Evolutionary conservation across 2,888 invertebrate species (phyloP).

Genomic region (Tinea semifulvella): DNA sequence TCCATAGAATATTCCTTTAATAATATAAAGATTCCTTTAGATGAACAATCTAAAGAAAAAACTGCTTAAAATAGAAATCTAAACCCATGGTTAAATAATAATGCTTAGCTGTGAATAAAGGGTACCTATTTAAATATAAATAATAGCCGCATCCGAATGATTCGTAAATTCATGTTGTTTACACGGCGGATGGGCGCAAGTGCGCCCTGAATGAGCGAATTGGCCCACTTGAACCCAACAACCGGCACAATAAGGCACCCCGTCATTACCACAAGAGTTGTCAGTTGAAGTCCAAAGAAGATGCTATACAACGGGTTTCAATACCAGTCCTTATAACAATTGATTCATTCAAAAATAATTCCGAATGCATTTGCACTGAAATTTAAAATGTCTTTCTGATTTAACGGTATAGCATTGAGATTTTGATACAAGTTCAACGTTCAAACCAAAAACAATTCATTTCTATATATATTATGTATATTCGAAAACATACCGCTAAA

Average conservation of each 20-base stretch:
- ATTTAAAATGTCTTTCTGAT: slow-evolving; percentile 43
- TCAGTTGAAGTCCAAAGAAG: slow-evolving; percentile 11
- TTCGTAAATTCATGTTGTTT: slow-evolving; percentile 36
- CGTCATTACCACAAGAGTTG: slow-evolving; percentile 16
- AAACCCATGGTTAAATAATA: too few relatives aligned
- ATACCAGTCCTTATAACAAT: background rate
- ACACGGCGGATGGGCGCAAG: slow-evolving; percentile 52
- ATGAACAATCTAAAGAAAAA: too few relatives aligned
- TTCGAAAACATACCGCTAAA: too few relatives aligned
- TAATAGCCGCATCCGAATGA: slow-evolving; percentile 31
- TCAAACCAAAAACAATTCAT: too few relatives aligned
- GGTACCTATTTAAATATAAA: slow-evolving; percentile 6
- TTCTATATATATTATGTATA: too few relatives aligned
- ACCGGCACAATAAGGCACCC: slow-evolving; percentile 22
- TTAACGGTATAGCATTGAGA: too few relatives aligned
- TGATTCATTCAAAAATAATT: slow-evolving; percentile 2
- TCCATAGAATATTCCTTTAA: too few relatives aligned
- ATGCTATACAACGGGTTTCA: background rate
- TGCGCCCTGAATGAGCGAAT: slow-evolving; percentile 55
- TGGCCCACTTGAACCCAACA: slow-evolving; percentile 59
- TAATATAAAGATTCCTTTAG: too few relatives aligned
- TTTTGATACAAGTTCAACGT: too few relatives aligned
- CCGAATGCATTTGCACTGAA: background rate
- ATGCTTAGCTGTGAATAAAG: too few relatives aligned
- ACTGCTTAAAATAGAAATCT: too few relatives aligned